Evolutionary conservation across 2,113 vertebrate genomes (phyloP), one percentile per base, ranked within the genome.

Genomic region (Thalassarche chlororhynchos): DNA sequence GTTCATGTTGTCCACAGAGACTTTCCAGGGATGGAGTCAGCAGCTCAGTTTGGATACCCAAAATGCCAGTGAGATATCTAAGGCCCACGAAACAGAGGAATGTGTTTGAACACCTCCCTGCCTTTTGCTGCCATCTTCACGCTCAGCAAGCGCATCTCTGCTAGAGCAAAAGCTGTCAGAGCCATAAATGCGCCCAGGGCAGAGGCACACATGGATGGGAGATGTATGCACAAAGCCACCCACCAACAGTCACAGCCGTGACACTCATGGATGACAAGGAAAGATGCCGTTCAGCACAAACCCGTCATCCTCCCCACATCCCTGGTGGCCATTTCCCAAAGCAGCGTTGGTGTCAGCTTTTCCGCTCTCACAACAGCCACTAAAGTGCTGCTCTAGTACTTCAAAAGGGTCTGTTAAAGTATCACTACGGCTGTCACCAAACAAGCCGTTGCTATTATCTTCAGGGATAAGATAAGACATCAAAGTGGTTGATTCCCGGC

Each of bases 401-500:
- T 97, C 97, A 96, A 90, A 97, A 96, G 97, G 87, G 77, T 19
- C 91, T 97, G 89, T 17, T 82, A 42, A 84, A 97, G 97, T 14
- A 91, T 66, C 10, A 13, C 92, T 66, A 8, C 2, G 17, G 88
- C 97, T 89, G 87, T 68, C 97, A 95, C 95, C 61, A 36, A 92
- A 96, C 95, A 19, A 76, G 78, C 57, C 95, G 44, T 79, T 57
- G 75, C 89, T 83, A 55, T 83, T 97, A 36, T 97, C 96, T 81
- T 83, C 83, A 57, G 88, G 93, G 97, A 96, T 93, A 96, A 98
- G 97, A 98, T 89, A 97, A 93, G 84, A 97, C 97, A 98, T 98
- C 97, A 98, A 98, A 98, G 97, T 94, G 93, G 96, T 96, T 92
- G 97, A 98, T 93, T 97, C 94, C 88, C 60, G 32, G 90, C 86